A percentile compares a stretch with the other conserved stretches of the same genome.
phyloP scores from a whole-genome alignment of 2,113 vertebrate genomes.

The Mirounga angustirostris region DNA sequence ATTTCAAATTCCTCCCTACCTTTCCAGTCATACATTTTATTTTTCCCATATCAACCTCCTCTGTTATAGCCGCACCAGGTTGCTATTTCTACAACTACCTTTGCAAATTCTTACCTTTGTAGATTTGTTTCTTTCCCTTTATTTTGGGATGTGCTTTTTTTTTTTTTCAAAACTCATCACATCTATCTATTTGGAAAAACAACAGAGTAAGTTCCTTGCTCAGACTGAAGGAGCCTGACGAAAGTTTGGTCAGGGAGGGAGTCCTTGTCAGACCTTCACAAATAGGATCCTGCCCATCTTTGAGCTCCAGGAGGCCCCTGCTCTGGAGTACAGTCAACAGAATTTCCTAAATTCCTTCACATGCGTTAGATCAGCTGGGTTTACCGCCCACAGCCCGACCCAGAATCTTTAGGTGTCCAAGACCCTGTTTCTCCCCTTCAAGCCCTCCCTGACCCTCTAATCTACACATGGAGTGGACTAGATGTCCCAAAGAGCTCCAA shows the following conservation, averaged over 20 bases:
- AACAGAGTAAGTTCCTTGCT: background rate
- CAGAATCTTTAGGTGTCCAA: background rate
- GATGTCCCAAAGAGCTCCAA: background rate
- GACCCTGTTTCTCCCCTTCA: background rate
- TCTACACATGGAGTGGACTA: background rate
- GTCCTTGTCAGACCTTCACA: background rate
- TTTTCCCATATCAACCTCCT: background rate
- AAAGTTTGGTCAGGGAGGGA: background rate
- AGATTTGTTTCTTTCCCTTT: background rate
- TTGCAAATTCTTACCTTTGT: background rate
- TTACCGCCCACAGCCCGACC: background rate
- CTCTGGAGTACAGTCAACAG: background rate
- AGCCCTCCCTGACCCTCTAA: background rate
- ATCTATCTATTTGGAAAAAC: background rate
- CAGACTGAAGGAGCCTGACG: background rate
- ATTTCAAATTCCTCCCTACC: background rate
- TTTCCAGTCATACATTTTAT: background rate
- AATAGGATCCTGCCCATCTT: background rate
- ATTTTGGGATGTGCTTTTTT: background rate
- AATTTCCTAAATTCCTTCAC: background rate
- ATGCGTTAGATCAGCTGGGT: background rate
- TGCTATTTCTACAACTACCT: background rate
- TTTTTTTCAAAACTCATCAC: background rate
- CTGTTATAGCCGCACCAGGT: rapidly evolving
- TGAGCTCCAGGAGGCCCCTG: background rate